A percentile compares a stretch with the other conserved stretches of the same genome.
These are phyloP conservation scores for Rhodophaea formosa DNA, from an alignment of 2,888 invertebrate species.

Conservation along the genomic window DNA sequence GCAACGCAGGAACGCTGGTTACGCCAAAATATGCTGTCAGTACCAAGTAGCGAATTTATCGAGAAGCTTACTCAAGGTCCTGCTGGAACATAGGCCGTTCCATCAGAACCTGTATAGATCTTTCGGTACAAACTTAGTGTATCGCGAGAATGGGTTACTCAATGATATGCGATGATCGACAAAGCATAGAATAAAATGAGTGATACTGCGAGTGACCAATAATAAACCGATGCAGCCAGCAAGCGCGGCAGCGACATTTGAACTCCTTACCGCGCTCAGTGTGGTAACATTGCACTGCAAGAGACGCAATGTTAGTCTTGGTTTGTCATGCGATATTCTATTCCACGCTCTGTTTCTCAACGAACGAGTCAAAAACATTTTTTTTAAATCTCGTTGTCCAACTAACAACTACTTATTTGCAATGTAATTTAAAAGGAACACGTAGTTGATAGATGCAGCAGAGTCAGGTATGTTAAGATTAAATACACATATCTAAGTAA, in stretches of 20 bases:
- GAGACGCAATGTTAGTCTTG: slow-evolving; percentile 21
- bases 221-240: background rate
- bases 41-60: too few relatives aligned
- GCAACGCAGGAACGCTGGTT: background rate
- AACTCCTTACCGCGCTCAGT: slow-evolving; percentile 41
- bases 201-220: slow-evolving; percentile 1
- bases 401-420: too few relatives aligned
- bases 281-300: slow-evolving; percentile 48
- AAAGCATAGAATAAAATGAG: slow-evolving; percentile 40
- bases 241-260: slow-evolving; percentile 12
- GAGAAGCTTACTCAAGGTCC: too few relatives aligned
- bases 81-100: too few relatives aligned
- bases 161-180: slow-evolving; percentile 45
- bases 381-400: too few relatives aligned
- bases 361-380: background rate
- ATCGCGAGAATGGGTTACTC: background rate
- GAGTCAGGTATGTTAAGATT: too few relatives aligned
- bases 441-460: too few relatives aligned
- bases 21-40: background rate
- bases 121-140: too few relatives aligned
- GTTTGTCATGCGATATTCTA: background rate
- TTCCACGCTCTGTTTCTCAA: slow-evolving; percentile 39
- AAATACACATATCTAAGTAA: too few relatives aligned
- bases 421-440: background rate
- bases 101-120: too few relatives aligned